These are phyloP conservation scores for Aramus guarauna DNA, from an alignment of 2,113 vertebrate species.

Conservation along the genomic window DNA sequence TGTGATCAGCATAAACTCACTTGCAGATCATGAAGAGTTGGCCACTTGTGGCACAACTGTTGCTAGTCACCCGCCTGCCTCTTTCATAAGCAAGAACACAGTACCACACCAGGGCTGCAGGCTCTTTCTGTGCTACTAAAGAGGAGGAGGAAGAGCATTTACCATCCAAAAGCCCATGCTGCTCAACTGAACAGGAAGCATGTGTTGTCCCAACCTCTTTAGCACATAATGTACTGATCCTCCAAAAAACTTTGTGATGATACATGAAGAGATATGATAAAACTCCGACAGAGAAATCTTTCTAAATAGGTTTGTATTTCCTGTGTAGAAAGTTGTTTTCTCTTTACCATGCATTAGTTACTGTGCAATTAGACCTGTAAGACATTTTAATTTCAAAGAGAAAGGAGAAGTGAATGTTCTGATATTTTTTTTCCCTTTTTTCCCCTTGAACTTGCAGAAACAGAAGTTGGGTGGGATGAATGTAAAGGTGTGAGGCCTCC, in stretches of 20 bases:
- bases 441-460: not conserved
- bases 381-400: not conserved
- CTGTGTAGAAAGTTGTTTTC: not conserved
- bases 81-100: not conserved
- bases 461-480: not conserved
- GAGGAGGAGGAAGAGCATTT: not conserved
- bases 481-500: not conserved
- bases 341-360: not conserved
- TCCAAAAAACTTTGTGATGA: not conserved
- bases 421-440: not conserved
- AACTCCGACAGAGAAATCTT: not conserved
- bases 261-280: not conserved
- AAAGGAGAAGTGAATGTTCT: not conserved
- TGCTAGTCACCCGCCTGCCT: not conserved
- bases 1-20: not conserved
- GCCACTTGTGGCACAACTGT: not conserved
- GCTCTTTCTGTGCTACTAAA: not conserved
- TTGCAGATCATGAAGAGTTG: not conserved
- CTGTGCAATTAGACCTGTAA: not conserved
- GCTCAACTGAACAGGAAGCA: not conserved
- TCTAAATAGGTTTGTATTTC: not conserved
- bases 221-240: not conserved
- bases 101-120: not conserved
- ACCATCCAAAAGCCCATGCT: not conserved
- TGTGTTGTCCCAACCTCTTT: not conserved